phyloP scores from a whole-genome alignment of 2,113 vertebrate genomes.

The Pionites leucogaster region DNA sequence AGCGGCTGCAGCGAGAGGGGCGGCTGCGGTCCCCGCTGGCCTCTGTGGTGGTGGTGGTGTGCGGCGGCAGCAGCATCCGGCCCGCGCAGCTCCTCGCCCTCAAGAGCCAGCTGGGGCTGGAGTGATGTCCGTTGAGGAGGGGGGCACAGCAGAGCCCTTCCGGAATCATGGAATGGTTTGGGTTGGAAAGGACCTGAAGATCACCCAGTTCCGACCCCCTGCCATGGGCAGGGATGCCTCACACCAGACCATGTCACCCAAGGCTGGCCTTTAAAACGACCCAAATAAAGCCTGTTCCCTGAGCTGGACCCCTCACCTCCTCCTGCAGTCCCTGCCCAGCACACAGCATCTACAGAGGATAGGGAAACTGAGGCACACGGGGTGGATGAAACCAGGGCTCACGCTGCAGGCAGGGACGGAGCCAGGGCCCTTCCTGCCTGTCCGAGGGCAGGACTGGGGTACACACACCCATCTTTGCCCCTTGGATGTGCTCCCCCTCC shows the following conservation, averaged over 20 bases:
- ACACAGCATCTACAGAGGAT: accelerated
- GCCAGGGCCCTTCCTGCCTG: not conserved
- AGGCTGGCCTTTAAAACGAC: not conserved
- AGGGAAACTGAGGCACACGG: not conserved
- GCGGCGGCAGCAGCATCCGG: constrained; percentile 85
- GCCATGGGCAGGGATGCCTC: not conserved
- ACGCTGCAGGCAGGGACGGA: not conserved
- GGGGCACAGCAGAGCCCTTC: accelerated
- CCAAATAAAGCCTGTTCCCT: not conserved
- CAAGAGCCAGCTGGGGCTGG: constrained; percentile 77
- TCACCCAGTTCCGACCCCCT: not conserved
- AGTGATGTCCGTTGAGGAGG: not conserved
- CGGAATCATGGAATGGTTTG: not conserved
- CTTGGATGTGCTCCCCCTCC: accelerated
- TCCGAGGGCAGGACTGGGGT: not conserved
- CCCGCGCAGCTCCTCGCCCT: constrained; percentile 75
- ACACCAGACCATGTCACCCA: not conserved
- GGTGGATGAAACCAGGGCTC: accelerated
- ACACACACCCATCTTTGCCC: accelerated
- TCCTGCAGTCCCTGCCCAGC: not conserved
- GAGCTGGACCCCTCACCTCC: accelerated
- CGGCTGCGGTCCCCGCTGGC: constrained; percentile 65
- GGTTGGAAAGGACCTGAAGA: not conserved
- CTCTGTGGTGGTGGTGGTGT: constrained; percentile 85
- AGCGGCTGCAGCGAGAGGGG: constrained; percentile 78